These are phyloP conservation scores for Probosciger aterrimus DNA, from an alignment of 2,113 vertebrate species.

Conservation along the genomic window DNA sequence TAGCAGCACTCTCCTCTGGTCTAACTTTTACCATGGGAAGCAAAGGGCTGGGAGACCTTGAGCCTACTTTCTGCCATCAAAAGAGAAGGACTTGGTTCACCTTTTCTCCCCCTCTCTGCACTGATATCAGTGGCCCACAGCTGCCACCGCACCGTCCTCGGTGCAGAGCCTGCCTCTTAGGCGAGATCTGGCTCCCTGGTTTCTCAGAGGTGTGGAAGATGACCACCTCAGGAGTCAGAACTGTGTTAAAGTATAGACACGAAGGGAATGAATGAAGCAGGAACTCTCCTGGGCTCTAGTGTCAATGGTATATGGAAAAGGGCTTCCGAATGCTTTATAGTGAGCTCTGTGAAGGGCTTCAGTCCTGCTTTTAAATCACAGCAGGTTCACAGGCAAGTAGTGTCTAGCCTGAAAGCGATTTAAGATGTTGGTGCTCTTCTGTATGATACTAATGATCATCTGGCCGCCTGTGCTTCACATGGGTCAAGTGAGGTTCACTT, in stretches of 20 bases:
- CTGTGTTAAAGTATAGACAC: accelerated
- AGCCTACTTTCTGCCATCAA: neutral
- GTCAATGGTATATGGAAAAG: neutral
- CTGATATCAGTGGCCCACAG: neutral
- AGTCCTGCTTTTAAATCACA: neutral
- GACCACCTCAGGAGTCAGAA: neutral
- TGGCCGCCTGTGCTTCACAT: neutral
- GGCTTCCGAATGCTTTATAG: neutral
- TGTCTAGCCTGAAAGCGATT: neutral
- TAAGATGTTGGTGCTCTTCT: neutral
- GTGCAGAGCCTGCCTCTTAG: neutral
- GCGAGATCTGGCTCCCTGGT: neutral
- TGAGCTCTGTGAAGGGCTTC: neutral
- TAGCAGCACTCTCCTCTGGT: neutral
- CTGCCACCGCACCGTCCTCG: accelerated
- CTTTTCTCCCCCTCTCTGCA: neutral
- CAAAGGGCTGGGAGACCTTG: neutral
- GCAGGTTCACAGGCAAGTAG: neutral
- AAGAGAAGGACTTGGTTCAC: neutral
- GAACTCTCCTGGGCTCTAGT: neutral
- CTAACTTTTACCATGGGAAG: neutral
- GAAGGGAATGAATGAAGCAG: neutral
- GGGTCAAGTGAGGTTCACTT: neutral
- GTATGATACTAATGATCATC: neutral
- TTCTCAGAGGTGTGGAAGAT: neutral